Evolutionary conservation across 2,797 vertebrate genomes (phyloP).

Genomic region (Acipenser transmontanus): DNA sequence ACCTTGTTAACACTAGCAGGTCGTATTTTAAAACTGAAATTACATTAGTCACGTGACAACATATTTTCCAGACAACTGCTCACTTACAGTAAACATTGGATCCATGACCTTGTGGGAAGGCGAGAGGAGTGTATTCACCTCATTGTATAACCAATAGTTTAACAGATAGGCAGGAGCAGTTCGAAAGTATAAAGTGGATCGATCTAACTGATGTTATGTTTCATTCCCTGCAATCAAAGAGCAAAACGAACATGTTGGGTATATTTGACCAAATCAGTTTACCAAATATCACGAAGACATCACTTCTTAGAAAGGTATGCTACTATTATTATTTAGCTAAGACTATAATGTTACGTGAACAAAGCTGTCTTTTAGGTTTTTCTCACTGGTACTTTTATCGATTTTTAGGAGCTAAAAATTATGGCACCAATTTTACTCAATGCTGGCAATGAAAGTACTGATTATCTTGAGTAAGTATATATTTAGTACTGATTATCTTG

Average conservation of each 20-base stretch:
- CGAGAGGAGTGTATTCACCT: slow-evolving; percentile 35
- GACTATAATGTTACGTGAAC: background rate
- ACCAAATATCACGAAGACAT: background rate
- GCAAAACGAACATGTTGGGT: background rate
- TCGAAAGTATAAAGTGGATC: slow-evolving; percentile 40
- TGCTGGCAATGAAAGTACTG: slow-evolving; percentile 43
- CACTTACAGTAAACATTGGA: background rate
- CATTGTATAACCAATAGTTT: slow-evolving; percentile 42
- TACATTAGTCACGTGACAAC: background rate
- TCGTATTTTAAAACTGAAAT: no score
- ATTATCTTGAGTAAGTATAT: slow-evolving; percentile 57
- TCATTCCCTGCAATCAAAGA: slow-evolving; percentile 20
- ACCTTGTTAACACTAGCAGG: no score
- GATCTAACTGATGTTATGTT: background rate
- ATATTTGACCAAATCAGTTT: background rate
- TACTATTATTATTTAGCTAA: background rate
- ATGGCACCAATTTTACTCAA: slow-evolving; percentile 63
- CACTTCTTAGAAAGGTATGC: background rate
- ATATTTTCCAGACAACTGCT: background rate
- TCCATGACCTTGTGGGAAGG: slow-evolving; percentile 2
- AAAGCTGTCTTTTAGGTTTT: no score
- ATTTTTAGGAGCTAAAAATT: slow-evolving; percentile 12
- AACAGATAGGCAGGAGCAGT: slow-evolving; percentile 21
- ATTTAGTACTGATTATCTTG: background rate
- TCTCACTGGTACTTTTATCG: background rate